phyloP scores from a whole-genome alignment of 2,113 vertebrate genomes.

The Suncus etruscus region DNA sequence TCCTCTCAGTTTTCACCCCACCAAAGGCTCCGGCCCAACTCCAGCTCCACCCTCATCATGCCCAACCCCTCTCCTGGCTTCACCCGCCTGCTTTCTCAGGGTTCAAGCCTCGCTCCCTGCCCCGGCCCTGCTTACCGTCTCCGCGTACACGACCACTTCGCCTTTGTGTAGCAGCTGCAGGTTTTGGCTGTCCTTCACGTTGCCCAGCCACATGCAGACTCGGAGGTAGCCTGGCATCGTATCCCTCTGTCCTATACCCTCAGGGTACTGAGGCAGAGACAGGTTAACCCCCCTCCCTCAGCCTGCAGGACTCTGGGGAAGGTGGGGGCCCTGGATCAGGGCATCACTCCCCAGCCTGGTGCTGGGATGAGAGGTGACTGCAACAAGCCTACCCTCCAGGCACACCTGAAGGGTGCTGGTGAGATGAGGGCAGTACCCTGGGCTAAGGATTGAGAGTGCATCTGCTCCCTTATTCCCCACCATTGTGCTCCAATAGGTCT shows the following conservation, averaged over 20 bases:
- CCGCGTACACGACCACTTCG: constrained; percentile 63
- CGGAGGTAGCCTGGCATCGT: constrained; percentile 77
- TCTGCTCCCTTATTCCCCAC: no score
- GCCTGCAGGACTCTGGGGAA: neutral
- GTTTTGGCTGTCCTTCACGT: constrained; percentile 71
- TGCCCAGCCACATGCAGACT: constrained; percentile 87
- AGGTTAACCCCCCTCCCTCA: neutral
- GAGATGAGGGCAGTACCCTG: accelerated
- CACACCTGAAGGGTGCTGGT: neutral
- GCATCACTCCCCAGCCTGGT: neutral
- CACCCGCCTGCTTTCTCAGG: no score
- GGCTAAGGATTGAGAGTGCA: accelerated
- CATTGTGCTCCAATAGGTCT: accelerated
- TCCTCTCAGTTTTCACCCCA: no score
- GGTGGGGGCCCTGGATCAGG: neutral
- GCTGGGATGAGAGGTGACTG: neutral
- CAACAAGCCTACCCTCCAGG: neutral
- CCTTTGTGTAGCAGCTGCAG: constrained; percentile 76
- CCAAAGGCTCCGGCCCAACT: no score
- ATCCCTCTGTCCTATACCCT: constrained; percentile 66
- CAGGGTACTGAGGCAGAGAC: constrained; percentile 77
- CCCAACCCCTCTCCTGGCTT: no score
- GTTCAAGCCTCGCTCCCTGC: neutral
- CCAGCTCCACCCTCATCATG: no score
- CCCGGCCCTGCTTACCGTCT: constrained; percentile 73